Base-by-base conservation (phyloP, 2,797 vertebrate genomes). In the Clarias platycephalus region DNA sequence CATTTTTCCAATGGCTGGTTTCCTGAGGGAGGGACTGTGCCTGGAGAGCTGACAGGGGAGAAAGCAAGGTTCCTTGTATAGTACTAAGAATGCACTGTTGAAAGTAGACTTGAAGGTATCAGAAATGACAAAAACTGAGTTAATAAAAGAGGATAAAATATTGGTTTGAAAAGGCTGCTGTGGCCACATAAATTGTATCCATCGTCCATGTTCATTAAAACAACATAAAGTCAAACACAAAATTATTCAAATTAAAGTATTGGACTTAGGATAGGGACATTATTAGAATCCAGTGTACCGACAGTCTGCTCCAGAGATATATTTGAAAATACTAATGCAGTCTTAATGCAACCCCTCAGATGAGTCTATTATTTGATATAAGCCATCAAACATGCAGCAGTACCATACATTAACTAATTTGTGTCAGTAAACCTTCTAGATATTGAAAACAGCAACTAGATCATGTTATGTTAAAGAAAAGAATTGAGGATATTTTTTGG, bases 1-100 rank as follows among this genome's bases (percentile, higher is more conserved):
- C 72, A 87, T 89, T 83, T 90, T 87, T 91, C 87, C 89, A 89
- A 68, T 88, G 85, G 86, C 60, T 89, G 84, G 85, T 88, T 90
- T 91, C 89, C 89, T 90, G 88, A 89, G 87, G 88, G 88, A 90
- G 87, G 90, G 75, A 82, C 82, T 84, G 87, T 68, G 80, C 88
- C 87, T 88, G 87, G 82, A 86, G 88, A 86, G 88, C 72, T 70
- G 83, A 55, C 40, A 58, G 85, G 83, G 80, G 81, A 57, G 78
- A 53, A 82, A 67, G 81, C 44, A 62, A 40, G 24, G 63, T 80
- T 83, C 83, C 86, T 83, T 70, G 40, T 80, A 74, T 62, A 78
- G 55, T 62, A 60, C 57, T 81, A 87, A 86, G 74, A 85, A 79
- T 80, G 20, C 66, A 66, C 53, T 80, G 55, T 68, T 84, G 82